Conservation (phyloP, 1,140 invertebrate genomes). For the Cydia splendana region DNA sequence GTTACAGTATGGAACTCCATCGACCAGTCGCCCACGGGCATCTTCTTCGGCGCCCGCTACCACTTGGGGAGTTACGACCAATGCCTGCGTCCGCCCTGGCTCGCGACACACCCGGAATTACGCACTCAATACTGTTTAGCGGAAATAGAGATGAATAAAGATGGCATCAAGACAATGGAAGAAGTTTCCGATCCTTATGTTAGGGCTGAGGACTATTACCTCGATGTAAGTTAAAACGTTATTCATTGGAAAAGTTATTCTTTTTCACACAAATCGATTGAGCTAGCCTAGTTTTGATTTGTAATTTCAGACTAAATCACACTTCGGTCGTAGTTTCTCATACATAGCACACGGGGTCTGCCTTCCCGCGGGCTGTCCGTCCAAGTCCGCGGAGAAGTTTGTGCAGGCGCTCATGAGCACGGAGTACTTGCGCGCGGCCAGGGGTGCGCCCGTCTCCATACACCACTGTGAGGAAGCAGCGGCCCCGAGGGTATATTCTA, state of each 20-base stretch:
- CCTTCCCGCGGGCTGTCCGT: conserved; percentile 40
- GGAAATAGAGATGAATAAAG: conserved; percentile 45
- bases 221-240: conserved; percentile 39
- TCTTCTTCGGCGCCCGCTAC: conserved; percentile 76
- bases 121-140: conserved; percentile 77
- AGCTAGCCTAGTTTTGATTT: not conserved
- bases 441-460: not conserved
- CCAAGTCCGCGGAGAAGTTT: conserved; percentile 39
- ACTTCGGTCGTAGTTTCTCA: conserved; percentile 41
- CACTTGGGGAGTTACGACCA: conserved; percentile 82
- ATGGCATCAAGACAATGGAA: not conserved
- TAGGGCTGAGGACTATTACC: conserved; percentile 36
- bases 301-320: conserved; percentile 30
- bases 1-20: conserved; percentile 78
- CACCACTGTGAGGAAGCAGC: conserved; percentile 35
- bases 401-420: conserved; percentile 32
- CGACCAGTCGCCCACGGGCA: conserved; percentile 75
- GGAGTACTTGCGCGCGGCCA: conserved; percentile 32
- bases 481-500: not conserved
- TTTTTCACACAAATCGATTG: too few relatives aligned
- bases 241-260: too few relatives aligned
- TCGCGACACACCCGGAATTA: conserved; percentile 62
- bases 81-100: conserved; percentile 63
- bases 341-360: conserved; percentile 42
- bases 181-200: conserved; percentile 30